Conservation (phyloP, 1,140 invertebrate species). For the Lordiphosa stackelbergi region DNA sequence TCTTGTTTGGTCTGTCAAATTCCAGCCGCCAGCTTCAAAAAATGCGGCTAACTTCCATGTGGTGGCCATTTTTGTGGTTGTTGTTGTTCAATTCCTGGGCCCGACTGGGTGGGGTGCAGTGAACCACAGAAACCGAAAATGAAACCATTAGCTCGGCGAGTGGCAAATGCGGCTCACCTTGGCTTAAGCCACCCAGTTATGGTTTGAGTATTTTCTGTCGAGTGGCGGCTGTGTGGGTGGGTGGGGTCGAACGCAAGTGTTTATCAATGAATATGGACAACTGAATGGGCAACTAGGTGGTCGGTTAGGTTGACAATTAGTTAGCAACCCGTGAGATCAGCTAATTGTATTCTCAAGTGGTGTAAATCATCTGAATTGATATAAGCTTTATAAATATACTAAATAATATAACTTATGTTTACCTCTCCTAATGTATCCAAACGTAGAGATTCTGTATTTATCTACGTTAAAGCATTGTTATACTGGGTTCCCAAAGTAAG, state of each 20-base stretch:
- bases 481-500: no score
- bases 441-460: no score
- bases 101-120: slow-evolving; percentile 42
- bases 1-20: slow-evolving; percentile 5
- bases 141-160: slow-evolving; percentile 11
- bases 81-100: slow-evolving; percentile 24
- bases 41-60: slow-evolving; percentile 55
- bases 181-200: slow-evolving; percentile 37
- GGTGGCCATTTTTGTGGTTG: slow-evolving; percentile 45
- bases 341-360: not conserved
- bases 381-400: no score
- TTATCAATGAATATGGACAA: slow-evolving; percentile 67
- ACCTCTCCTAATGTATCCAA: no score
- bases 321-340: not conserved
- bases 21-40: slow-evolving; percentile 30
- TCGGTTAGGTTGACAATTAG: slow-evolving; percentile 45
- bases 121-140: slow-evolving; percentile 32
- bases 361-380: no score
- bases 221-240: slow-evolving; percentile 16
- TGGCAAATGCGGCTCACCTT: slow-evolving; percentile 68
- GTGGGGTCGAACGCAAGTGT: slow-evolving; percentile 41
- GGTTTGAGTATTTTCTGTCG: slow-evolving; percentile 22
- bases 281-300: slow-evolving; percentile 60
- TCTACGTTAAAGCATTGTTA: no score
- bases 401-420: no score